phyloP scores from a whole-genome alignment of 2,888 invertebrate species.

The Macrophya annulata region DNA sequence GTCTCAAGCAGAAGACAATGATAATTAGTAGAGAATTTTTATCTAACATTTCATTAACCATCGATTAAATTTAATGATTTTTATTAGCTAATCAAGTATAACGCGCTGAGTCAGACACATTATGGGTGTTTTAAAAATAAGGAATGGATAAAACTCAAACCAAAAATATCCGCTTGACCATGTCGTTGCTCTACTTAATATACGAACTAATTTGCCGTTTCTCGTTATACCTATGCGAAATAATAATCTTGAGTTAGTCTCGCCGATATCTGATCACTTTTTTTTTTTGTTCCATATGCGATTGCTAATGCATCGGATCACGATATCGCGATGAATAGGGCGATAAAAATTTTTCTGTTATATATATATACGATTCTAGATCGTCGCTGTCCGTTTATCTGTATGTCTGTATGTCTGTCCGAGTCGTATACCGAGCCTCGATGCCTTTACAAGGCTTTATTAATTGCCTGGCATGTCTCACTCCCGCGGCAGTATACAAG shows the following conservation, averaged over 20 bases:
- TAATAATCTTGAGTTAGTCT: conserved; percentile 9
- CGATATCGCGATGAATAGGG: conserved; percentile 3
- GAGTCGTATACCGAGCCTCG: background rate
- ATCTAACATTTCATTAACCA: background rate
- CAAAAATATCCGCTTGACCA: background rate
- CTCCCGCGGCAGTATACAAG: conserved; percentile 55
- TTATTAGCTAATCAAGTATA: background rate
- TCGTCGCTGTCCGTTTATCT: conserved; percentile 5
- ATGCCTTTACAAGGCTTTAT: conserved; percentile 61
- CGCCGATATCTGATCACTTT: background rate
- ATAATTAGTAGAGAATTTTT: no score
- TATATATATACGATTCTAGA: conserved; percentile 22
- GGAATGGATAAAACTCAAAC: background rate
- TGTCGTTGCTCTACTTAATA: conserved; percentile 3
- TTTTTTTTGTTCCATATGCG: background rate
- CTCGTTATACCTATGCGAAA: conserved; percentile 8
- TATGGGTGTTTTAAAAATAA: background rate
- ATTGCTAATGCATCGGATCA: background rate
- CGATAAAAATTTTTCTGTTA: conserved; percentile 17
- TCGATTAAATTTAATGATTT: conserved; percentile 1
- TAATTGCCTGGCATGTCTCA: conserved; percentile 63
- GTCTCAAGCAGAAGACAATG: no score
- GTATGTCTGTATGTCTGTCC: background rate
- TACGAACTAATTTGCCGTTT: background rate
- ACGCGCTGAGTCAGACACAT: background rate